Base-by-base conservation (phyloP, 2,888 invertebrate species). In the Lasioglossum malachurum region DNA sequence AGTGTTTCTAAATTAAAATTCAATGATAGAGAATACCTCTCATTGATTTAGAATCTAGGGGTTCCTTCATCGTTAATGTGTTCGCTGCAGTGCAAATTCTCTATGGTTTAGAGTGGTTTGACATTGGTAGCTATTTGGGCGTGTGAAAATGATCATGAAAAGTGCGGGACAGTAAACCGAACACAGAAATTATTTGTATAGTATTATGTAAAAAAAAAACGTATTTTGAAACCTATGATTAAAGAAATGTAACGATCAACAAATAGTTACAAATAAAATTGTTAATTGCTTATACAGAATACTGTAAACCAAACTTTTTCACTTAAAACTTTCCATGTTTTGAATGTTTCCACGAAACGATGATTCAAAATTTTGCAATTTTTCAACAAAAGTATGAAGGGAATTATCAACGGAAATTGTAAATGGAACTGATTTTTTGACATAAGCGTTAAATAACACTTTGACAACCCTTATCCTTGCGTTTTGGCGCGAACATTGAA, bases 51-150 rank as follows among this genome's bases (percentile, higher is more conserved):
- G 60, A 16, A 16, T 31, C 31, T 64, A 16, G 60, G 31, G 60
- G 60, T 64, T 31, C 60, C 14, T 64, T 3, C 31, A 31, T 64
- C 31, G 14, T 64, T 64, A 64, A 64, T 64, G 27, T 27, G 60
- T 60, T 60, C 27, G 31, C 16, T 27, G 60, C 27, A 64, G 5
- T 31, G 31, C 60, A 64, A 64, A 64, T 31, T 64, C 64, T 16
- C 64, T 64, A 31, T 31, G 64, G 31, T 64, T 64, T 31, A 64
- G 31, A 64, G 64, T 64, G 31, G 31, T 64, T 64, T 64, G 64
- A 19, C 64, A 64, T 64, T 64, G 64, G 31, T 31, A 64, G 64
- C 64, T 16, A 27, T 64, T 64, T 27, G 27, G 16, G 31, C 31
- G 31, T 64, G 64, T 31, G 64, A 64, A 31, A 64, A 64, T 31